Base-by-base conservation (phyloP, 2,113 vertebrate genomes). In the Oreochromis aureus region DNA sequence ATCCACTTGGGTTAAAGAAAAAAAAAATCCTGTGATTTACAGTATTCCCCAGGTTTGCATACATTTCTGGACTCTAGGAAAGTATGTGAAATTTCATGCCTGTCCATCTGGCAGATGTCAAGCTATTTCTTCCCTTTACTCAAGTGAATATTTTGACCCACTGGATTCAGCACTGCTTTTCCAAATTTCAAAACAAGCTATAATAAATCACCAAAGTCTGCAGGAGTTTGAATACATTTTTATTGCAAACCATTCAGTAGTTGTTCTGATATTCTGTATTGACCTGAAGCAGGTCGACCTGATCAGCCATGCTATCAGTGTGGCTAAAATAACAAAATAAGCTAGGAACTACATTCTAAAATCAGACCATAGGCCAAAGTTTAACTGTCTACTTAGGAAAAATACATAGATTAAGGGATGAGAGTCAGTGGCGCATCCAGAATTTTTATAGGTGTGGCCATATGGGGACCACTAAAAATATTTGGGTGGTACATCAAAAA, bases 361-460 rank as follows among this genome's bases (percentile, higher is more conserved):
- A 61, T 81, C 55, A 53, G 41, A 82, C 53, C 9, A 85, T 80
- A 7, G 59, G 32, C 39, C 78, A 84, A 36, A 10, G 48, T 54
- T 81, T 39, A 83, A 80, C 46, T 44, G 44, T 91, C 85, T 91
- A 89, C 93, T 90, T 91, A 89, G 69, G 61, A 66, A 91, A 92
- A 80, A 86, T 56, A 16, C 24, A 58, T 61, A 24, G 86, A 91
- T 87, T 55, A 86, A 86, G 71, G 66, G 80, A 80, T 88, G 22
- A 87, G 83, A 66, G 61, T 66, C 61, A 39, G 18, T 34, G 18
- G 10, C 3, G 10, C 61, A 10, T 66, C 61, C 61, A 66, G 61
- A 66, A 10, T 36, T 66, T 66, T 66, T 36, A 66, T 66, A 66
- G 61, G 10, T 12, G 32, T 66, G 32, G 32, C 32, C 32, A 36